A percentile compares a stretch with the other conserved stretches of the same genome.
Evolutionary conservation across 1,140 invertebrate genomes (phyloP).

Genomic region (Papilio polytes): DNA sequence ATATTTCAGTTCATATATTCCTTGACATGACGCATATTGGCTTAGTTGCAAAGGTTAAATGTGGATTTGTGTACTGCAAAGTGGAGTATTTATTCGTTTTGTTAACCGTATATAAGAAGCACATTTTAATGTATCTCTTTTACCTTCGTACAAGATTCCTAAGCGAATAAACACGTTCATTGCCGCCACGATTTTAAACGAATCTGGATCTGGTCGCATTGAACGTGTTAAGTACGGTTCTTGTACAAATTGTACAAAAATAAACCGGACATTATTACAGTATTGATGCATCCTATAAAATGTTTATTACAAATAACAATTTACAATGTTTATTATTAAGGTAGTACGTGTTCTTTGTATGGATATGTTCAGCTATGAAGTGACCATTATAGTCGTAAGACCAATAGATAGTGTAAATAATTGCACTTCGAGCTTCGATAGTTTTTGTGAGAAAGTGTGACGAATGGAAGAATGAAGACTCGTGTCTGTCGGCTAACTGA

Average conservation of each 20-base stretch:
- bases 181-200: neutral
- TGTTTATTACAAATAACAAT: too few relatives aligned
- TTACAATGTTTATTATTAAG: neutral
- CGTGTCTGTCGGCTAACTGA: neutral
- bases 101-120: neutral
- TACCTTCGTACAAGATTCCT: too few relatives aligned
- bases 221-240: neutral
- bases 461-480: constrained; percentile 2
- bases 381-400: neutral
- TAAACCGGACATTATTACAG: neutral
- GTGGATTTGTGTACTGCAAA: neutral
- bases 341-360: neutral
- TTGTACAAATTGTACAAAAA: neutral
- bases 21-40: neutral
- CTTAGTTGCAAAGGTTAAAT: constrained; percentile 9
- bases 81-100: neutral
- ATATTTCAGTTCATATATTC: neutral
- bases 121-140: neutral
- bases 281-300: neutral
- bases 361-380: neutral
- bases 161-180: neutral
- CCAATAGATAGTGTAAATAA: neutral
- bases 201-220: neutral
- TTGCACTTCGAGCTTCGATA: constrained; percentile 10
- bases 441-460: constrained; percentile 4